These are phyloP conservation scores for Metalampra italica DNA, from an alignment of 2,888 invertebrate genomes.

Conservation along the genomic window DNA sequence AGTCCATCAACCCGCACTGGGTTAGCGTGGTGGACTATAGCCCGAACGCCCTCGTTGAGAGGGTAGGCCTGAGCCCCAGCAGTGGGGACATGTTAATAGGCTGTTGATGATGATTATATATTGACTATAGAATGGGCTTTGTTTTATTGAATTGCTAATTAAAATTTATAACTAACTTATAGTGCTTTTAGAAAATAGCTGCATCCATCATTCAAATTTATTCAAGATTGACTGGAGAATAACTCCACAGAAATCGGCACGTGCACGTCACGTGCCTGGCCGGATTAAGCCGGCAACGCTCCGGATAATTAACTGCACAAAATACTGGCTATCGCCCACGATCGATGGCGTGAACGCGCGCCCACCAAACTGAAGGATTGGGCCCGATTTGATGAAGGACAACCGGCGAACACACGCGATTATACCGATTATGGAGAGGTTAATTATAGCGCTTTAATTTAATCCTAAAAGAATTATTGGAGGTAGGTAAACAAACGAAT, in stretches of 20 bases:
- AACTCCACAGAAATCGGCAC: slow-evolving; percentile 43
- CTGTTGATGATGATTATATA: no score
- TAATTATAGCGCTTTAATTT: slow-evolving; percentile 14
- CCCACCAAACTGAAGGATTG: slow-evolving; percentile 17
- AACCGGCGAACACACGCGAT: slow-evolving; percentile 22
- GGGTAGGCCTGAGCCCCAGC: no score
- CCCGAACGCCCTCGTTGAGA: no score
- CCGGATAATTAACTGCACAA: slow-evolving; percentile 76
- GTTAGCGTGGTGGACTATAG: no score
- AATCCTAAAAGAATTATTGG: slow-evolving; percentile 8
- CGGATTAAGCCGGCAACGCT: slow-evolving; percentile 65
- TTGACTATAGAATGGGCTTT: no score
- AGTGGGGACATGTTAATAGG: no score
- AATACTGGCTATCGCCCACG: slow-evolving; percentile 57
- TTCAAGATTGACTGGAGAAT: slow-evolving; percentile 8
- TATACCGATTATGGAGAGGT: slow-evolving; percentile 24
- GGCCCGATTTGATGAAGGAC: slow-evolving; percentile 34
- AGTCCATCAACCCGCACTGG: no score
- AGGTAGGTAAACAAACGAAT: slow-evolving; percentile 1
- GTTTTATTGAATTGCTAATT: no score
- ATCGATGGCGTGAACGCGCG: slow-evolving; percentile 40
- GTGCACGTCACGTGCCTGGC: slow-evolving; percentile 72
- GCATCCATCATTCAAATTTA: background rate
- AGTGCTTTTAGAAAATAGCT: no score
- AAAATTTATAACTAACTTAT: no score